Evolutionary conservation across 92 coral and sea anemone species (phyloP).

Genomic region (Porites cylindrica): DNA sequence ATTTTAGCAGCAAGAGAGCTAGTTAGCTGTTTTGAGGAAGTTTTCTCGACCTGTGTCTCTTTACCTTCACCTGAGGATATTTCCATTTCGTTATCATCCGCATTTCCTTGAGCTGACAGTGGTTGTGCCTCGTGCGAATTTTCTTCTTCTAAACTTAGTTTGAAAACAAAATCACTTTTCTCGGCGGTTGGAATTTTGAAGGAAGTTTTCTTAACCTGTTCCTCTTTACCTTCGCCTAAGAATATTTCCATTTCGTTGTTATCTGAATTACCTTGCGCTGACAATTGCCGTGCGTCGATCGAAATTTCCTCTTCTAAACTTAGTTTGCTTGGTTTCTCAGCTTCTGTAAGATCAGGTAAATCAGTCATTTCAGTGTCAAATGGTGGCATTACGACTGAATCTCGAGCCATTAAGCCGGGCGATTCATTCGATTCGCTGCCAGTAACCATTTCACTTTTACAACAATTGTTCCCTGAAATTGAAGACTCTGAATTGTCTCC

Average conservation of each 20-base stretch:
- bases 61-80: background rate
- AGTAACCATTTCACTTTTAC: background rate
- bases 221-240: background rate
- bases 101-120: background rate
- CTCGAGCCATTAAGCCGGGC: background rate
- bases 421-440: background rate
- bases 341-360: background rate
- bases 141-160: constrained; percentile 7
- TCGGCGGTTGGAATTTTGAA: background rate
- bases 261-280: background rate
- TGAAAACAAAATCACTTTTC: constrained; percentile 1
- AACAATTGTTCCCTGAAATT: background rate
- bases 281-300: background rate
- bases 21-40: background rate
- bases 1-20: too few species aligned
- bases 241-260: background rate
- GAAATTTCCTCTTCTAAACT: constrained; percentile 1
- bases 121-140: background rate
- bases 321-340: background rate
- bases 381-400: background rate
- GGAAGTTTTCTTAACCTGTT: background rate
- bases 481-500: background rate
- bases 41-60: background rate
- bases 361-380: background rate
- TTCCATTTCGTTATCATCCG: background rate